Evolutionary conservation across 2,797 vertebrate species (phyloP).

Genomic region (Crocidura indochinensis): DNA sequence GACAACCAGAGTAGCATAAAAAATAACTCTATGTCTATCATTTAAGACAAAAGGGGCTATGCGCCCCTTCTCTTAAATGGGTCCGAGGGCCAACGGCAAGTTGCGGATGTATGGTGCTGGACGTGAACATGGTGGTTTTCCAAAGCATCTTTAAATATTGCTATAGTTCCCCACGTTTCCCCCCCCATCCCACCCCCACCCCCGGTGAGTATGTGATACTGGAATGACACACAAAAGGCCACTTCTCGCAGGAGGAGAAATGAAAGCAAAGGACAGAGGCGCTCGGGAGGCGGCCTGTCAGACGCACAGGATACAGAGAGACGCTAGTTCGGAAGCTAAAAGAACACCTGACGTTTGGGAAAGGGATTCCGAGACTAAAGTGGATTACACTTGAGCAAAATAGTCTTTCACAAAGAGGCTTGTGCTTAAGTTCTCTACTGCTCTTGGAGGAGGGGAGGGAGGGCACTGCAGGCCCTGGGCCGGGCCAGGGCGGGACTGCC

Average conservation of each 20-base stretch:
- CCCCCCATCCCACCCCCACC: slow-evolving; percentile 27
- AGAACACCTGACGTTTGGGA: slow-evolving; percentile 79
- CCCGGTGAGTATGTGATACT: slow-evolving; percentile 74
- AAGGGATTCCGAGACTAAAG: slow-evolving; percentile 76
- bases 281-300: slow-evolving; percentile 53
- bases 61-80: slow-evolving; percentile 76
- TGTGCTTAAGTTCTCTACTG: slow-evolving; percentile 86
- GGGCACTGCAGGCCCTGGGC: slow-evolving; percentile 71
- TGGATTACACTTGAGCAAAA: slow-evolving; percentile 84
- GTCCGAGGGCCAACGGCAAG: slow-evolving; percentile 77
- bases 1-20: slow-evolving; percentile 55
- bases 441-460: slow-evolving; percentile 80
- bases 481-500: slow-evolving; percentile 71
- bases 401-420: slow-evolving; percentile 84
- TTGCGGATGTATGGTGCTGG: slow-evolving; percentile 47
- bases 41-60: slow-evolving; percentile 69
- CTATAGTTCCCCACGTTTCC: slow-evolving; percentile 79
- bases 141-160: slow-evolving; percentile 85
- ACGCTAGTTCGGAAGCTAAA: slow-evolving; percentile 76
- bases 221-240: slow-evolving; percentile 76
- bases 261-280: slow-evolving; percentile 36
- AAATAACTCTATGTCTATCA: slow-evolving; percentile 65
- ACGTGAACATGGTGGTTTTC: slow-evolving; percentile 74
- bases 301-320: slow-evolving; percentile 65
- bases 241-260: slow-evolving; percentile 72